These are phyloP conservation scores for Eristalis intricaria DNA, from an alignment of 2,888 invertebrate genomes.

Conservation along the genomic window DNA sequence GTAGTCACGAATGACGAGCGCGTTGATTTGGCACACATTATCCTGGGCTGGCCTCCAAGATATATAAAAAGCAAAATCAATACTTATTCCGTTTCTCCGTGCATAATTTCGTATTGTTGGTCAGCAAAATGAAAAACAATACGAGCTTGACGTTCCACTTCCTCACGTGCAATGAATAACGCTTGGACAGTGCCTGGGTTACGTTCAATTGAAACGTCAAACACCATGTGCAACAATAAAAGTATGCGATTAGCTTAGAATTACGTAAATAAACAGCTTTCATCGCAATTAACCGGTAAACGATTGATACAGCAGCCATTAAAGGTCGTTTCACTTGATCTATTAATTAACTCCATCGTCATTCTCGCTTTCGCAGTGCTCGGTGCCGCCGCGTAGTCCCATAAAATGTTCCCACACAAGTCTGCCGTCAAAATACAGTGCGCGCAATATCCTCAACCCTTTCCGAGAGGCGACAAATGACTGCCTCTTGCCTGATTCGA, in stretches of 20 bases:
- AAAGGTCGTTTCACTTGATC: conserved; percentile 65
- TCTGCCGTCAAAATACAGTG: neutral
- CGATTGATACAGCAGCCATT: conserved; percentile 55
- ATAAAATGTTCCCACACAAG: conserved; percentile 44
- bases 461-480: conserved; percentile 11
- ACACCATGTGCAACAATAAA: conserved; percentile 5
- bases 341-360: conserved; percentile 50
- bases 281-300: conserved; percentile 34
- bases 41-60: neutral
- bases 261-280: conserved; percentile 13
- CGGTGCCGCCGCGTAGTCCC: neutral
- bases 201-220: neutral
- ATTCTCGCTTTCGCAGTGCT: neutral
- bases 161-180: neutral
- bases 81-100: neutral
- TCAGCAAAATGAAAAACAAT: neutral
- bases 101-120: neutral
- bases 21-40: neutral
- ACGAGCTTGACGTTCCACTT: neutral
- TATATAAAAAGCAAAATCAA: neutral
- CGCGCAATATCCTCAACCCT: conserved; percentile 18
- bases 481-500: neutral
- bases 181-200: neutral
- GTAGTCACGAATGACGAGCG: neutral
- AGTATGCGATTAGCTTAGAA: conserved; percentile 26